Evolutionary conservation across 2,797 vertebrate species (phyloP).

Genomic region (Chrosomus eos): DNA sequence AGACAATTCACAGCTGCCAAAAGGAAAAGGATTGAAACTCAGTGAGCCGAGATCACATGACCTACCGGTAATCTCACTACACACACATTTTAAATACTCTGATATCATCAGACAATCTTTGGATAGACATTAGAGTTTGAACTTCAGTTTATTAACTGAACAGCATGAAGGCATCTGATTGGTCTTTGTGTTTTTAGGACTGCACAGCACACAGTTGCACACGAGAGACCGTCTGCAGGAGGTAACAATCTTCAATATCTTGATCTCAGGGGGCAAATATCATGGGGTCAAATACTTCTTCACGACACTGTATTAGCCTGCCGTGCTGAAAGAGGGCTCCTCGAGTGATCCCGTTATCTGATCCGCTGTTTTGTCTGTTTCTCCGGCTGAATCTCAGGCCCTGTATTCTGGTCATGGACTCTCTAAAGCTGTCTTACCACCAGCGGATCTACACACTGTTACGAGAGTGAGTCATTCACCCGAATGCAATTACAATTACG

Average conservation of each 20-base stretch:
- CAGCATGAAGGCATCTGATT: background rate
- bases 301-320: background rate
- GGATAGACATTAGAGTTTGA: background rate
- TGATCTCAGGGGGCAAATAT: background rate
- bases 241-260: slow-evolving; percentile 71
- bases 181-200: slow-evolving; percentile 59
- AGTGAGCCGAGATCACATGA: slow-evolving; percentile 12
- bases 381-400: slow-evolving; percentile 73
- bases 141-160: background rate
- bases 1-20: slow-evolving; percentile 46
- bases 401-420: slow-evolving; percentile 94
- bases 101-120: background rate
- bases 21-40: slow-evolving; percentile 17
- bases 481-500: background rate
- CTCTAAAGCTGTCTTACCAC: slow-evolving; percentile 84
- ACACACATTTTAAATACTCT: background rate
- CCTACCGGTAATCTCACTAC: slow-evolving; percentile 59
- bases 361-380: background rate
- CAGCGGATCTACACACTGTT: slow-evolving; percentile 86
- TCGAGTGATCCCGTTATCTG: background rate
- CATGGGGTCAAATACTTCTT: background rate
- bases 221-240: slow-evolving; percentile 77
- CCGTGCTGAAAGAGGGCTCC: background rate
- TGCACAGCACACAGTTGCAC: slow-evolving; percentile 71
- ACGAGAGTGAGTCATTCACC: slow-evolving; percentile 85